Conservation (phyloP, 1,140 invertebrate species). For the Aphelenchoides fujianensis region DNA sequence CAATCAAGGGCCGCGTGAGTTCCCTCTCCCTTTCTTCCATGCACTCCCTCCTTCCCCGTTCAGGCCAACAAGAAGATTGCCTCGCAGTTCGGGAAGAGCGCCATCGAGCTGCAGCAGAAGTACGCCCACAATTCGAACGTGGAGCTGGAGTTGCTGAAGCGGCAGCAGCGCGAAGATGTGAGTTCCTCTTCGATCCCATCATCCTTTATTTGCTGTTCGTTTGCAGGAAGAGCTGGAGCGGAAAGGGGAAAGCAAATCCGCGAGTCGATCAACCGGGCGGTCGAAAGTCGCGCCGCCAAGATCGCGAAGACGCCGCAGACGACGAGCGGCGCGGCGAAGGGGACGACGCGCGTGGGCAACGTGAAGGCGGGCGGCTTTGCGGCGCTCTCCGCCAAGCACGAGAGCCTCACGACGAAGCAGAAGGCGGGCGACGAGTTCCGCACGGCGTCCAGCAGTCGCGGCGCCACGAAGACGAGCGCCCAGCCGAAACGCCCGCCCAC, state of each 20-base stretch:
- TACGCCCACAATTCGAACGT: slow-evolving; percentile 35
- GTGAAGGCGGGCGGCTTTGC: slow-evolving; percentile 25
- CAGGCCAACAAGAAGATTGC: slow-evolving; percentile 42
- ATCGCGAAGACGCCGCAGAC: neutral
- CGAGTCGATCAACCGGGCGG: slow-evolving; percentile 7
- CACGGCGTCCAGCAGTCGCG: neutral
- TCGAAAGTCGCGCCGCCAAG: neutral
- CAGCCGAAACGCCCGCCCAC: neutral
- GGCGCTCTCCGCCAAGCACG: slow-evolving; percentile 2
- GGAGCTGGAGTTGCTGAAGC: slow-evolving; percentile 27
- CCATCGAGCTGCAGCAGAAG: slow-evolving; percentile 31
- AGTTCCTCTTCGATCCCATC: slow-evolving; percentile 17
- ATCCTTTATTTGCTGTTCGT: neutral
- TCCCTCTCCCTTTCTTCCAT: slow-evolving; percentile 17
- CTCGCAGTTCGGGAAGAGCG: slow-evolving; percentile 28
- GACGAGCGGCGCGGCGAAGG: slow-evolving; percentile 6
- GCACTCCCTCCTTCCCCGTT: slow-evolving; percentile 20
- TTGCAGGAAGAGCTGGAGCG: slow-evolving; percentile 8
- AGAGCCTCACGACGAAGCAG: slow-evolving; percentile 9
- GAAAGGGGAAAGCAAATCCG: neutral
- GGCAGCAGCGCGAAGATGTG: slow-evolving; percentile 34
- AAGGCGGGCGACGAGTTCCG: slow-evolving; percentile 6
- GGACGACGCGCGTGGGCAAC: slow-evolving; percentile 21
- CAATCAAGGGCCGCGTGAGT: slow-evolving; percentile 30
- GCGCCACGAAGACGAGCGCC: neutral